Percentiles rank a stretch among this genome's conserved stretches.
phyloP scores from a whole-genome alignment of 1,140 invertebrate genomes.

The Metaphire vulgaris region DNA sequence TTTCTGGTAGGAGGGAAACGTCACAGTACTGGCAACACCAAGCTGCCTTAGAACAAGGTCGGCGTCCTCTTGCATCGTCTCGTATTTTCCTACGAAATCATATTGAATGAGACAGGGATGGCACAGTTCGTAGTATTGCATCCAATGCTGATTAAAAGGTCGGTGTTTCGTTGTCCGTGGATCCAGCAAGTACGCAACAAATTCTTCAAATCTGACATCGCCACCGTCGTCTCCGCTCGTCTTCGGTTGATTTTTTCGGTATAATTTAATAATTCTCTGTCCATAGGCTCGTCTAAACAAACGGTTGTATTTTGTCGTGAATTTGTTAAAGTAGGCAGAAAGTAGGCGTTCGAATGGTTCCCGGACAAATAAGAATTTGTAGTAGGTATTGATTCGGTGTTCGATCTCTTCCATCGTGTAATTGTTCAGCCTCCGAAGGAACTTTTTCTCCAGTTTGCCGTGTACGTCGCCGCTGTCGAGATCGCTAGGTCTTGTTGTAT shows the following conservation, averaged over 20 bases:
- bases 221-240: constrained; percentile 67
- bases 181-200: constrained; percentile 53
- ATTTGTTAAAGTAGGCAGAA: constrained; percentile 83
- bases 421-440: constrained; percentile 53
- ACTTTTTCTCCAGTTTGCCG: constrained; percentile 31
- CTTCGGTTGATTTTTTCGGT: constrained; percentile 64
- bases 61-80: not conserved
- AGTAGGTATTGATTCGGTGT: constrained; percentile 57
- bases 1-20: not conserved
- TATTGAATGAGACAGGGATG: not conserved
- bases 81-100: not conserved
- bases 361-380: constrained; percentile 76
- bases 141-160: not conserved
- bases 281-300: constrained; percentile 71
- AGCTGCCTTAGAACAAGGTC: not conserved
- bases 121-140: not conserved
- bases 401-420: constrained; percentile 57
- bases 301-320: constrained; percentile 60
- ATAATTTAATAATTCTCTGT: constrained; percentile 68
- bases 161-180: not conserved
- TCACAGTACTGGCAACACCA: not conserved
- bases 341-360: constrained; percentile 84
- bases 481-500: not conserved
- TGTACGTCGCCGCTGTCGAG: constrained; percentile 35
- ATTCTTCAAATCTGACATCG: constrained; percentile 81